Evolutionary conservation across 2,797 vertebrate species (phyloP), one percentile per base, ranked within the genome.

Genomic region (Gephyroberyx darwinii): DNA sequence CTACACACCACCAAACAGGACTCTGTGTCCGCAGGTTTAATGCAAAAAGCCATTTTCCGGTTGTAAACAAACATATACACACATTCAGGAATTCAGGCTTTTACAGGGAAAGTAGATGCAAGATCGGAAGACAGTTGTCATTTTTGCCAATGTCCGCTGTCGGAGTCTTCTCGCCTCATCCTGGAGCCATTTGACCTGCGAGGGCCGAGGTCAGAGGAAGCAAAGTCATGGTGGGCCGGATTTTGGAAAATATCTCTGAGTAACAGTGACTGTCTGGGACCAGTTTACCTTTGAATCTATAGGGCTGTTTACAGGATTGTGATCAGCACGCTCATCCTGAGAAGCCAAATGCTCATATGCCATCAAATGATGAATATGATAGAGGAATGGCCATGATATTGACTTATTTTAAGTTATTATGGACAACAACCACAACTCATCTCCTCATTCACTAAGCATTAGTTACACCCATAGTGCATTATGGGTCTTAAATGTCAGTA

Each of bases 161-260:
- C 72, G 76, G 86, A 89, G 60, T 92, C 90, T 69, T 92, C 90
- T 77, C 72, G 81, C 74, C 66, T 91, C 76, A 66, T 74, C 87
- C 81, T 83, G 79, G 90, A 83, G 71, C 85, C 83, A 3, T 92
- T 90, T 80, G 90, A 90, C 82, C 90, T 93, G 83, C 82, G 84
- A 62, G 89, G 84, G 76, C 89, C 91, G 77, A 81, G 80, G 81
- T 87, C 79, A 93, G 78, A 90, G 81, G 75, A 53, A 2, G 73
- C 0, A 35, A 75, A 54, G 77, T 84, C 75, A 84, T 10, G 0
- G 33, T 9, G 31, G 17, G 45, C 3, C 33, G 65, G 30, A 71
- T 37, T 55, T 47, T 6, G 14, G 52, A 30, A 8, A 43, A 1
- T 12, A 55, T 52, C 47, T 63, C 20, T 67, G 63, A 7, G 26